A percentile compares a stretch with the other conserved stretches of the same genome.
These are phyloP conservation scores for Phodopus roborovskii DNA, from an alignment of 2,113 vertebrate species.

Conservation along the genomic window DNA sequence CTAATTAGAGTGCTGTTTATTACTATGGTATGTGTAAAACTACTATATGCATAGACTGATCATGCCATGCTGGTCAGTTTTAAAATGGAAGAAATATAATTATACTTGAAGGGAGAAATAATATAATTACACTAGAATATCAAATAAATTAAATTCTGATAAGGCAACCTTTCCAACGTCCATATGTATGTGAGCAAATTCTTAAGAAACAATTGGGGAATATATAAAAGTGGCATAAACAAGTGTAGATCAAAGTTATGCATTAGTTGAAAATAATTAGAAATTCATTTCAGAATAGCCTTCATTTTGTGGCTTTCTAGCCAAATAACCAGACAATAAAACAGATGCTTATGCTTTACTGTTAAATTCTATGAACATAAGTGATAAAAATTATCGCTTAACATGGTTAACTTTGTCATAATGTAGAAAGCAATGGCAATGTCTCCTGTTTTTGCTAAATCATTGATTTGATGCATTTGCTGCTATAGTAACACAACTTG, in stretches of 20 bases:
- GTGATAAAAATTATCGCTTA: neutral
- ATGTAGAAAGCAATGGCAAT: neutral
- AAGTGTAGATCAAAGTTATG: neutral
- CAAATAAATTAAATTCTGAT: neutral
- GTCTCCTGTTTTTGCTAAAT: neutral
- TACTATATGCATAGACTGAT: neutral
- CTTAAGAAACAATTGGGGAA: neutral
- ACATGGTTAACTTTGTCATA: conserved; percentile 36
- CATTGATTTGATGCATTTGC: conserved; percentile 55
- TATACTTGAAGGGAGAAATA: fast-evolving
- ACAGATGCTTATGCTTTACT: neutral
- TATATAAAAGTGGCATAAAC: neutral
- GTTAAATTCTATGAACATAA: conserved; percentile 55
- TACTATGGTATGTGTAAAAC: neutral
- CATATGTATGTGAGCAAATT: neutral
- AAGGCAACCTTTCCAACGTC: neutral
- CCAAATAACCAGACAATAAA: neutral
- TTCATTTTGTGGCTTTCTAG: neutral
- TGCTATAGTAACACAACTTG: conserved; percentile 60
- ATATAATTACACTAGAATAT: neutral
- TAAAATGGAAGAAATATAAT: too few relatives aligned
- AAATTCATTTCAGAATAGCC: neutral
- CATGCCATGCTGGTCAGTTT: neutral
- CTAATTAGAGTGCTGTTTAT: neutral
- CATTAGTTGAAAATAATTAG: neutral